Evolutionary conservation across 2,113 vertebrate species (phyloP).

Genomic region (Pleuronectes platessa): DNA sequence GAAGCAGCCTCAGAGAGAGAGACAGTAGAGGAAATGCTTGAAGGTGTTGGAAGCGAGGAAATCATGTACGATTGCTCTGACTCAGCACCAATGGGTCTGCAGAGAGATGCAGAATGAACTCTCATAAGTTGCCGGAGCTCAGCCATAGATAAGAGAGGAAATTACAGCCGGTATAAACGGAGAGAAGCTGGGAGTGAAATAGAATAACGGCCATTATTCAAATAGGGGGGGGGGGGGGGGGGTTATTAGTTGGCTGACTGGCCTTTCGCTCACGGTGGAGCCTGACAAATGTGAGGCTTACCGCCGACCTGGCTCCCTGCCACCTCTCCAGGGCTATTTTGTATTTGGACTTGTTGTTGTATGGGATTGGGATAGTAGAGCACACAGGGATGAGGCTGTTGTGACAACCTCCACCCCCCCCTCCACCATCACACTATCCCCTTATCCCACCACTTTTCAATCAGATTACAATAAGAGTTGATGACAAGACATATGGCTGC

Average conservation of each 20-base stretch:
- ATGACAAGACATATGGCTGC: constrained; percentile 62
- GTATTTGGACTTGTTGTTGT: constrained; percentile 27
- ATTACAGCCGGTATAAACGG: constrained; percentile 70
- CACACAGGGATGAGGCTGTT: neutral
- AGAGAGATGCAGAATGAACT: constrained; percentile 65
- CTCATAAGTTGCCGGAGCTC: constrained; percentile 57
- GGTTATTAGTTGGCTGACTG: constrained; percentile 73
- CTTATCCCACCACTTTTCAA: constrained; percentile 45
- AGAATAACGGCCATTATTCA: constrained; percentile 71
- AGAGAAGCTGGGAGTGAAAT: constrained; percentile 61
- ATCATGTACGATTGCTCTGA: constrained; percentile 51
- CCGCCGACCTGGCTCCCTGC: constrained; percentile 29
- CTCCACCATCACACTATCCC: neutral
- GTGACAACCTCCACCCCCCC: neutral
- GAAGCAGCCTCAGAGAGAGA: neutral
- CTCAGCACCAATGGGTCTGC: constrained; percentile 54
- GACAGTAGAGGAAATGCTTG: constrained; percentile 5
- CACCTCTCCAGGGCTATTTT: constrained; percentile 31
- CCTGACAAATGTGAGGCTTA: constrained; percentile 34
- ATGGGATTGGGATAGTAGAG: constrained; percentile 22
- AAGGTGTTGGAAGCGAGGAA: constrained; percentile 1
- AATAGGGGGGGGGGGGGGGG: constrained; percentile 45
- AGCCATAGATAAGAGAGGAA: constrained; percentile 60
- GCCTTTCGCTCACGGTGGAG: constrained; percentile 55
- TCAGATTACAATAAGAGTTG: constrained; percentile 65